These are phyloP conservation scores for Eurois occulta DNA, from an alignment of 2,888 invertebrate species.

Conservation along the genomic window DNA sequence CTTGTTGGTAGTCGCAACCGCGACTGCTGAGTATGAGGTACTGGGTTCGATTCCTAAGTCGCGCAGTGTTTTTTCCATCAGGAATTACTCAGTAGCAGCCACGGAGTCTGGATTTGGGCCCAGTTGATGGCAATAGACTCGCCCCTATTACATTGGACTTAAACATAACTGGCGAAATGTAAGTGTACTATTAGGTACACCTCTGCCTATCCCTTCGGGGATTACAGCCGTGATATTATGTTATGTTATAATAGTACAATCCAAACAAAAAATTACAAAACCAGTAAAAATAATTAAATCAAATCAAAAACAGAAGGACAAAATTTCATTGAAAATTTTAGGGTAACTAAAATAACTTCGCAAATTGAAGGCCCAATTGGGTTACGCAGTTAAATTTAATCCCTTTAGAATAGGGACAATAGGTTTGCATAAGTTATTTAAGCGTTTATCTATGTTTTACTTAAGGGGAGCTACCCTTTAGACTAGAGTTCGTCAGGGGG, in stretches of 20 bases:
- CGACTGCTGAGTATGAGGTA: too few relatives aligned
- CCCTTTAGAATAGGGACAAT: slow-evolving; percentile 38
- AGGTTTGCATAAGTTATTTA: slow-evolving; percentile 28
- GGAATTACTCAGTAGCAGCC: too few relatives aligned
- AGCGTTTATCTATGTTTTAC: slow-evolving; percentile 16
- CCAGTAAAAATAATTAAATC: slow-evolving; percentile 43
- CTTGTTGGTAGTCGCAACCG: too few relatives aligned
- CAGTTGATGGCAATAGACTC: too few relatives aligned
- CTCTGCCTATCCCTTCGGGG: too few relatives aligned
- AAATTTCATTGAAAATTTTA: slow-evolving; percentile 31
- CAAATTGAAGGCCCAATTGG: slow-evolving; percentile 52
- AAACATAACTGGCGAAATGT: too few relatives aligned
- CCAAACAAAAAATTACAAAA: slow-evolving; percentile 3
- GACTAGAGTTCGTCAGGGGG: not conserved
- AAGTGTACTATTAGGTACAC: too few relatives aligned
- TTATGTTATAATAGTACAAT: not conserved
- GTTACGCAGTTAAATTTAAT: slow-evolving; percentile 50
- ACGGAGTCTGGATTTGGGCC: too few relatives aligned
- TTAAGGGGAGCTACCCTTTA: not conserved
- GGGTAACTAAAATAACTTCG: slow-evolving; percentile 42
- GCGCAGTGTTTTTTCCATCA: too few relatives aligned
- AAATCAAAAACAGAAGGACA: slow-evolving; percentile 27
- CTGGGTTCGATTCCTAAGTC: too few relatives aligned
- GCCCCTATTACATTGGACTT: too few relatives aligned
- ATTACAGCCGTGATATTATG: too few relatives aligned